Conservation (phyloP, 2,797 vertebrate genomes). For the Scolopax rusticola region DNA sequence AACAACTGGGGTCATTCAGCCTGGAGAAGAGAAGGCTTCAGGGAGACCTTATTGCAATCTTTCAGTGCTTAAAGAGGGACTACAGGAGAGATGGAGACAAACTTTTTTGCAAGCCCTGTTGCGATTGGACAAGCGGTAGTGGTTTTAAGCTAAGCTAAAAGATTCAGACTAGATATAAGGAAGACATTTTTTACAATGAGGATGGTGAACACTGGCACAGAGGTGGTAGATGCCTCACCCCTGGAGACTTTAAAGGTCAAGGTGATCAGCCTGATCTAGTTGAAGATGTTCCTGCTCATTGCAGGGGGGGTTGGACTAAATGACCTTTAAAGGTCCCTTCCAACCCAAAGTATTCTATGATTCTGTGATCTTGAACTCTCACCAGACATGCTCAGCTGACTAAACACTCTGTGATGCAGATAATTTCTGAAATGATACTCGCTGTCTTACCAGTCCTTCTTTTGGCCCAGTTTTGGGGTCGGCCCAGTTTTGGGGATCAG, state of each 20-base stretch:
- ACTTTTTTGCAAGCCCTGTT: background rate
- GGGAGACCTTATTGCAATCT: background rate
- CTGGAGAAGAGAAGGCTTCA: background rate
- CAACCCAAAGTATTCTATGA: background rate
- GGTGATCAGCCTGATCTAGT: background rate
- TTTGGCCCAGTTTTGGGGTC: background rate
- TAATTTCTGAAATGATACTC: background rate
- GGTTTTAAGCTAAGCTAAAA: background rate
- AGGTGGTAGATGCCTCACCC: background rate
- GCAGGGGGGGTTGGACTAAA: background rate
- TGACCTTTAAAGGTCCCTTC: background rate
- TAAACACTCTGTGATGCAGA: background rate
- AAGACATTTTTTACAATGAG: background rate
- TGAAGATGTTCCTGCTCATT: background rate
- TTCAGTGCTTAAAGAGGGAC: background rate
- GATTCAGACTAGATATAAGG: background rate
- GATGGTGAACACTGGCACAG: background rate
- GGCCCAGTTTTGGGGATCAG: background rate
- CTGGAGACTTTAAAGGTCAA: background rate
- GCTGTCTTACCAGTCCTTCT: background rate
- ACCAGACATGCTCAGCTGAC: rapidly evolving
- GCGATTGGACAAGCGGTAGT: background rate
- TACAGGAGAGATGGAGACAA: background rate
- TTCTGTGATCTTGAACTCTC: background rate
- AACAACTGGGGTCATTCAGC: background rate